phyloP scores from a whole-genome alignment of 2,797 vertebrate species.

The Margarornis squamiger region DNA sequence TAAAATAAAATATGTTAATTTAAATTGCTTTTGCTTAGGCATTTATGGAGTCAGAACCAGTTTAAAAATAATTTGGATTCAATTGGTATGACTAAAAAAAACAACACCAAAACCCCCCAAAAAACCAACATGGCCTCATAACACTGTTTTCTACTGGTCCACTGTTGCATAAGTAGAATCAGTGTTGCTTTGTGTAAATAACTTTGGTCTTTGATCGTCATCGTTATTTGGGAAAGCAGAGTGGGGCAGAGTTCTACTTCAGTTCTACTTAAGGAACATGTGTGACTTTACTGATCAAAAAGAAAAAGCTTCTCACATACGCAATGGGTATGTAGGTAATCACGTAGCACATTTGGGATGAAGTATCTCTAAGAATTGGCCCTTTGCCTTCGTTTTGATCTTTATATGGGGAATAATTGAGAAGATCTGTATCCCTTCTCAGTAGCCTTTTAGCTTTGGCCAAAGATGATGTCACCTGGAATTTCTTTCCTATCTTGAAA shows the following conservation, averaged over 20 bases:
- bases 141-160: not conserved
- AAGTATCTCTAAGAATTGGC: constrained; percentile 39
- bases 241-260: not conserved
- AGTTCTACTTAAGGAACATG: not conserved
- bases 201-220: not conserved
- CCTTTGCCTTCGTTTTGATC: constrained; percentile 58
- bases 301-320: not conserved
- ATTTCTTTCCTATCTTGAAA: constrained; percentile 35
- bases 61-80: constrained; percentile 43
- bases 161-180: not conserved
- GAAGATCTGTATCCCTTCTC: constrained; percentile 41
- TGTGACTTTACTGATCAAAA: not conserved
- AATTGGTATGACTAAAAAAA: not conserved
- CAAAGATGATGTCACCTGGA: constrained; percentile 57
- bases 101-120: too few relatives aligned
- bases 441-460: constrained; percentile 56
- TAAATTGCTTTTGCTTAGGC: constrained; percentile 46
- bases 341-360: constrained; percentile 6
- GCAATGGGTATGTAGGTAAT: constrained; percentile 4
- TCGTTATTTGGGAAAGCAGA: not conserved
- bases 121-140: not conserved
- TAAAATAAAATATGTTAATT: constrained; percentile 60
- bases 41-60: constrained; percentile 43
- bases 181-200: not conserved
- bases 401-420: constrained; percentile 32